phyloP scores from a whole-genome alignment of 2,113 vertebrate species.

The Prunella himalayana region DNA sequence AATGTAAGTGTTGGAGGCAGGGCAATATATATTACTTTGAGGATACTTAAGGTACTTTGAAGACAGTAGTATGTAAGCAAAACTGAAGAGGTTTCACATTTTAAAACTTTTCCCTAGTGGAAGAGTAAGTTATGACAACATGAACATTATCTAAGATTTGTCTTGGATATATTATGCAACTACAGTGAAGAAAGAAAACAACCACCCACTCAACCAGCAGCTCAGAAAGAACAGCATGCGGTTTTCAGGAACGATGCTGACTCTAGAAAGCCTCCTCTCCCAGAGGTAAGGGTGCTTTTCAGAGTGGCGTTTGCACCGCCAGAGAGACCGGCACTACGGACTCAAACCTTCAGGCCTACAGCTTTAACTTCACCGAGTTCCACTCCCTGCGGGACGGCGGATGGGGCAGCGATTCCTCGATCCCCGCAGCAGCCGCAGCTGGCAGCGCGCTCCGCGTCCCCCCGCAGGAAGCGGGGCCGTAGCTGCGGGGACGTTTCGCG shows the following conservation, averaged over 20 bases:
- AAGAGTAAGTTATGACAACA: background rate
- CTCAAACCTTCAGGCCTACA: too few species aligned
- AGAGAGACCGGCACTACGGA: fast-evolving
- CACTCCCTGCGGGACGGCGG: background rate
- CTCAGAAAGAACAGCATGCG: background rate
- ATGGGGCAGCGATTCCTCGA: fast-evolving
- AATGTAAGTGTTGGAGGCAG: fast-evolving
- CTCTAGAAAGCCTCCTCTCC: background rate
- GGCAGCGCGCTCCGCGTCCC: background rate
- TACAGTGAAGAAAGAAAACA: background rate
- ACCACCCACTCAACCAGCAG: background rate
- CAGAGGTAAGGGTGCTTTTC: background rate
- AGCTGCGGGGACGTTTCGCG: background rate
- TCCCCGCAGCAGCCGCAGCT: background rate
- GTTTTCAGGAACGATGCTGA: background rate
- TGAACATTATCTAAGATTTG: fast-evolving
- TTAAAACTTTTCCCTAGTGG: background rate
- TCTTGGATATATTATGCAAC: background rate
- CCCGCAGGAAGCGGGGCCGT: background rate
- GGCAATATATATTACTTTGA: background rate
- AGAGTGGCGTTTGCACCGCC: fast-evolving
- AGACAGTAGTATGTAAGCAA: fast-evolving
- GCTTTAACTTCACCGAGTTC: too few species aligned
- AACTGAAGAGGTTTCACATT: background rate
- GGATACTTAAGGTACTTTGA: background rate